These are phyloP conservation scores for Sebastes matsubarae DNA, from an alignment of 2,797 vertebrate genomes.

Conservation along the genomic window DNA sequence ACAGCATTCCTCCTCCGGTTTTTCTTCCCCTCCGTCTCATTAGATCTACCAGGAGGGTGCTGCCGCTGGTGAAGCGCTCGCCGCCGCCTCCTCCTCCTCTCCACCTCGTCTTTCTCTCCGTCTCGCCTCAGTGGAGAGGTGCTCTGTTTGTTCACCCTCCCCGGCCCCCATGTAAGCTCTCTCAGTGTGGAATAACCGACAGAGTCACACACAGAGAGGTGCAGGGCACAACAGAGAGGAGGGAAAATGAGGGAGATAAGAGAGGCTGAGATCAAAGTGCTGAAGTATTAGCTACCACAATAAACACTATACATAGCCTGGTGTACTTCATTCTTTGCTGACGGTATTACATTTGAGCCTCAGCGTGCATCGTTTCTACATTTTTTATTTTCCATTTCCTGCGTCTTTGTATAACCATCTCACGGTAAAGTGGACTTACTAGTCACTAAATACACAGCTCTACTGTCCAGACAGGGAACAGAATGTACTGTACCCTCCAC, in stretches of 20 bases:
- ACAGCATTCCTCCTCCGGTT: constrained; percentile 45
- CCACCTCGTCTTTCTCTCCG: constrained; percentile 37
- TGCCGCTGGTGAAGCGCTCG: constrained; percentile 13
- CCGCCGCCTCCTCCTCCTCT: constrained; percentile 18
- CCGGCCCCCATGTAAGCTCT: constrained; percentile 30
- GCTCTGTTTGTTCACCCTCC: constrained; percentile 58
- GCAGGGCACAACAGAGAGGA: constrained; percentile 40
- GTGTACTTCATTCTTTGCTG: constrained; percentile 9
- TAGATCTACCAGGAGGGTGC: constrained; percentile 53
- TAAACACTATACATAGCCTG: constrained; percentile 17
- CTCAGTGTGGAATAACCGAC: constrained; percentile 50
- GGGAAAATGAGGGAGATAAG: constrained; percentile 48
- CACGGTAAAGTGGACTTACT: not conserved
- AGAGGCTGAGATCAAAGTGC: constrained; percentile 36
- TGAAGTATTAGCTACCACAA: constrained; percentile 12
- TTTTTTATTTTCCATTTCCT: not conserved
- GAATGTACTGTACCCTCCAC: not conserved
- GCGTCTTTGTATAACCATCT: not conserved
- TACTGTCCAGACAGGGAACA: not conserved
- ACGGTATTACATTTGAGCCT: not conserved
- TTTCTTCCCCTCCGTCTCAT: constrained; percentile 59
- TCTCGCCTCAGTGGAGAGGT: constrained; percentile 63
- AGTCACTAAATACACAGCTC: not conserved
- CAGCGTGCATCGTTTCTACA: not conserved
- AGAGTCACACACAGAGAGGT: constrained; percentile 46